phyloP scores from a whole-genome alignment of 2,797 vertebrate species.

The Hemibagrus guttatus region DNA sequence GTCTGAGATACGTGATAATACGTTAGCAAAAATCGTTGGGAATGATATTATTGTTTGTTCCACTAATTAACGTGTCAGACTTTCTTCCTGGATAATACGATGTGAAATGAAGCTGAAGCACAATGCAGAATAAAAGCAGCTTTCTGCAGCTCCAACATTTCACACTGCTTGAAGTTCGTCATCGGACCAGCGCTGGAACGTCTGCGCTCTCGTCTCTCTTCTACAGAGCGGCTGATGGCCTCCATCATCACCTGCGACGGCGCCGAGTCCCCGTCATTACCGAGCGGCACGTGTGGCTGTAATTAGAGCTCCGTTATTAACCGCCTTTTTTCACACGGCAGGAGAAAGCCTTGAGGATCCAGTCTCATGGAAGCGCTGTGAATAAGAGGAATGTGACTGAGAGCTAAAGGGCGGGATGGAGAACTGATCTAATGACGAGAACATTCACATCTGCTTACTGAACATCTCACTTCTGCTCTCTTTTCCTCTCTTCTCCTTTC shows the following conservation, averaged over 20 bases:
- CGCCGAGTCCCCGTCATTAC: background rate
- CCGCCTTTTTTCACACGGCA: background rate
- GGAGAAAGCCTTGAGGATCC: background rate
- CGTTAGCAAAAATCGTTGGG: background rate
- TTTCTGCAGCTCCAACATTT: background rate
- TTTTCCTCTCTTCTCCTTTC: too few species aligned
- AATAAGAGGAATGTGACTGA: background rate
- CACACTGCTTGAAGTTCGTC: conserved; percentile 11
- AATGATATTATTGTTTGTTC: background rate
- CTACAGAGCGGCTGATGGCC: background rate
- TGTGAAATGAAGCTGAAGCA: background rate
- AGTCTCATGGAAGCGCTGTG: background rate
- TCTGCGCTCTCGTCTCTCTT: conserved; percentile 21
- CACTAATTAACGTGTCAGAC: background rate
- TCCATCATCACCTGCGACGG: background rate
- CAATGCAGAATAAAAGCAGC: background rate
- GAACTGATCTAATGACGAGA: background rate
- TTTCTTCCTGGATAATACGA: background rate
- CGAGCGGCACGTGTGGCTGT: background rate
- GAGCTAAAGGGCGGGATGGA: background rate
- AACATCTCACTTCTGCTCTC: too few species aligned
- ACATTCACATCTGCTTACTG: too few species aligned
- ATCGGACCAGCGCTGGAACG: background rate
- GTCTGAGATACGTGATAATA: background rate
- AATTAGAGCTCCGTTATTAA: background rate